Conservation (phyloP, 2,888 invertebrate genomes). For the Ophioninae sp. region DNA sequence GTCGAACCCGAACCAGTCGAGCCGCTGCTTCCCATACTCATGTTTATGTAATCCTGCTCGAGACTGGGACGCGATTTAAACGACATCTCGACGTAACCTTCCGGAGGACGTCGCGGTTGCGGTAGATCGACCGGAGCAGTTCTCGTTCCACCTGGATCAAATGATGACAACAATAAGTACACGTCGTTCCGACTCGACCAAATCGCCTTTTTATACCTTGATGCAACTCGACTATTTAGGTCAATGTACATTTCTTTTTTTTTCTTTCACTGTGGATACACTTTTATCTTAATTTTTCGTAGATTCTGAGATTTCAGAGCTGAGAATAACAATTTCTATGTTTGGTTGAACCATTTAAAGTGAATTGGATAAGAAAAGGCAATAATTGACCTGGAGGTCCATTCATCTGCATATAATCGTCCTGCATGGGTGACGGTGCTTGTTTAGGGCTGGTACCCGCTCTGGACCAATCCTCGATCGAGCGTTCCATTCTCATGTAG, state of each 20-base stretch:
- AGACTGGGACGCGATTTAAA: slow-evolving; percentile 80
- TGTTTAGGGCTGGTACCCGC: slow-evolving; percentile 80
- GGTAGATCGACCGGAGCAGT: slow-evolving; percentile 80
- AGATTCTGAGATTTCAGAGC: neutral
- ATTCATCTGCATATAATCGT: slow-evolving; percentile 81
- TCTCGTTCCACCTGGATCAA: slow-evolving; percentile 72
- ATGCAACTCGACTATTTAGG: no score
- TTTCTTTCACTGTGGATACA: neutral
- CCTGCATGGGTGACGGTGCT: slow-evolving; percentile 76
- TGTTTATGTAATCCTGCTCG: slow-evolving; percentile 83
- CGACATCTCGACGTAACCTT: slow-evolving; percentile 87
- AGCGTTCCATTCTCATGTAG: slow-evolving; percentile 79
- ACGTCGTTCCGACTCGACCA: neutral
- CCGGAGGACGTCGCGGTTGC: slow-evolving; percentile 81
- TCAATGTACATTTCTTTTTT: neutral
- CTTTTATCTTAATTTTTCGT: neutral
- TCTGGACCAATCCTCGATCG: slow-evolving; percentile 75
- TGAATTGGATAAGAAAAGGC: neutral
- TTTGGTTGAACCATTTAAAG: neutral
- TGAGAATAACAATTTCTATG: neutral
- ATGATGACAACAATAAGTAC: neutral
- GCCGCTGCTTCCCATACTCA: slow-evolving; percentile 78
- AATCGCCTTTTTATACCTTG: neutral
- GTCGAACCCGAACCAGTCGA: slow-evolving; percentile 64
- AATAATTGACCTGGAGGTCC: slow-evolving; percentile 75